A percentile compares a stretch with the other conserved stretches of the same genome.
These are phyloP conservation scores for Phyto melanocephala DNA, from an alignment of 2,888 invertebrate species.

Conservation along the genomic window DNA sequence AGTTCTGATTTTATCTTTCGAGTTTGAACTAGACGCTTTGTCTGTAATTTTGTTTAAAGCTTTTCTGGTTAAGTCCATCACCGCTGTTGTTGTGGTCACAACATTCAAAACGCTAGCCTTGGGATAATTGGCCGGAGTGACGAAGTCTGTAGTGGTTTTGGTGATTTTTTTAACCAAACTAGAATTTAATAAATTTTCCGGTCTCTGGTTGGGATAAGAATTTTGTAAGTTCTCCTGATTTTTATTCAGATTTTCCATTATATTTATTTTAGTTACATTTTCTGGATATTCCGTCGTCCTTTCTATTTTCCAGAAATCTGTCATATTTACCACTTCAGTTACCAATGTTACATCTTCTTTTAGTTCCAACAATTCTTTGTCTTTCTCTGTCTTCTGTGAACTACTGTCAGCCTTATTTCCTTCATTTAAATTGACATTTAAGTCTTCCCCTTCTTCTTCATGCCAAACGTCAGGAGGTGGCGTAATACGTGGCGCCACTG, in stretches of 20 bases:
- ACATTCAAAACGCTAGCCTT: neutral
- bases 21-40: neutral
- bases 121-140: neutral
- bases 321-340: neutral
- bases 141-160: neutral
- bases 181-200: neutral
- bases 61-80: neutral
- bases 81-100: neutral
- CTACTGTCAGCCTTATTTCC: conserved; percentile 11
- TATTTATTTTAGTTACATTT: neutral
- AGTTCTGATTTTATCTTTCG: neutral
- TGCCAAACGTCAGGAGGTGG: conserved; percentile 69
- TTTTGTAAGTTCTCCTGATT: neutral
- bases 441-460: neutral
- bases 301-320: neutral
- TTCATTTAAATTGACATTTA: neutral
- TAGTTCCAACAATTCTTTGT: neutral
- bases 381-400: neutral
- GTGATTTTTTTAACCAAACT: no score
- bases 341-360: neutral
- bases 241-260: no score
- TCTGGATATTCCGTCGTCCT: neutral
- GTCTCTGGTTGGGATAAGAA: no score
- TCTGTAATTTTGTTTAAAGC: neutral
- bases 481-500: conserved; percentile 74